These are phyloP conservation scores for Heliconius congener DNA, from an alignment of 1,140 invertebrate genomes.

Conservation along the genomic window DNA sequence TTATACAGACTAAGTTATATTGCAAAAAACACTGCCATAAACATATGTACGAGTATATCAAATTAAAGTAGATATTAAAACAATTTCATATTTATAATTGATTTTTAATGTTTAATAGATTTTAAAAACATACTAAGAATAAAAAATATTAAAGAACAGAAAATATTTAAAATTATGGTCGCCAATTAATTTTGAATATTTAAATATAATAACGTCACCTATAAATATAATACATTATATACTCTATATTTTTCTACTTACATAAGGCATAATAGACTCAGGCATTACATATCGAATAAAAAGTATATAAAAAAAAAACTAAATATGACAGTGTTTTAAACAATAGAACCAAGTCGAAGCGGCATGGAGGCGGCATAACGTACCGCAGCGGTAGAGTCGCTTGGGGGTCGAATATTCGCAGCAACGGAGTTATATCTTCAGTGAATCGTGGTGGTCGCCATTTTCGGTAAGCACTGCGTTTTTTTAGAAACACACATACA, in stretches of 20 bases:
- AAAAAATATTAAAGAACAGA: too few relatives aligned
- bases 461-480: constrained; percentile 84
- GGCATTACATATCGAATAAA: not conserved
- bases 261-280: not conserved
- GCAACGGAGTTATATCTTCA: constrained; percentile 87
- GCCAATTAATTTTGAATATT: too few relatives aligned
- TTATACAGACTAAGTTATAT: constrained; percentile 29
- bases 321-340: not conserved
- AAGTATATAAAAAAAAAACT: not conserved
- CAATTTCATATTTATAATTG: too few relatives aligned
- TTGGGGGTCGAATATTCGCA: constrained; percentile 87
- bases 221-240: not conserved
- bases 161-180: too few relatives aligned
- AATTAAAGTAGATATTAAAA: not conserved
- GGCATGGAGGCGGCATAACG: constrained; percentile 59
- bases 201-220: too few relatives aligned
- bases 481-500: constrained; percentile 58
- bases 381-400: constrained; percentile 78
- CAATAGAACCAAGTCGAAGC: constrained; percentile 46
- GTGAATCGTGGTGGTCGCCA: constrained; percentile 87
- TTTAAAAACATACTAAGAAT: too few relatives aligned
- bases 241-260: not conserved
- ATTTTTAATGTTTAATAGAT: too few relatives aligned
- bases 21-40: not conserved
- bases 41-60: not conserved